Evolutionary conservation across 2,888 invertebrate genomes (phyloP), one percentile per base, ranked within the genome.

Genomic region (Xestia rhomboidea): DNA sequence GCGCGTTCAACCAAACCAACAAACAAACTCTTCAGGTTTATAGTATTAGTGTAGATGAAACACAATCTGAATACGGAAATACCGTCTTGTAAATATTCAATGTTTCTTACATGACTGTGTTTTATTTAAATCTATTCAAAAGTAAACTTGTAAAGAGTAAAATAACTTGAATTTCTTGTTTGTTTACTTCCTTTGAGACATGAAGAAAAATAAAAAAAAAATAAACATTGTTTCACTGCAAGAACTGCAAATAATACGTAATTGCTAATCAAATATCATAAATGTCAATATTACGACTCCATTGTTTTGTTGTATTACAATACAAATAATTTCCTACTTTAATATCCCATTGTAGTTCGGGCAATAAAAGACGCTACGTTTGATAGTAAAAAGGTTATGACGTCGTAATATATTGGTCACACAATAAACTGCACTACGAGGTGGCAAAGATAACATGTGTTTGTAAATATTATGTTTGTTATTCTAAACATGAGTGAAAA

Each of bases 241-340:
- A 46, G 27, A n/a, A 66, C 18, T 49, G 8, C 21, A 15, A 30
- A 41, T 57, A 41, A n/a, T 34, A 30, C 11, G 38, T 21, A 62
- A 62, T 24, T 34, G 63, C 2, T 81, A 30, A 46, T 69, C 21
- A 41, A 57, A 64, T 21, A 21, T 46, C n/a, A 70, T 77, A 18
- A 72, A 66, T 63, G 60, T 77, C 70, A 77, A 41, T 60, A 21
- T 81, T 63, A 84, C 34, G 72, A 81, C 34, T 62, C 62, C 57
- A 75, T 84, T 84, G 84, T 84, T 64, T 70, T 27, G 73, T 84
- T 84, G 84, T 84, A 60, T 70, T 27, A 54, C 46, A 83, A 60
- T 27, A 64, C 54, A 79, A 49, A 82, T 62, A 54, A 72, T 68
- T 78, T 60, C 8, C 34, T 62, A 64, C 63, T 76, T 83, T 82